Evolutionary conservation across 2,888 invertebrate species (phyloP).

Genomic region (Stenoptilia bipunctidactyla): DNA sequence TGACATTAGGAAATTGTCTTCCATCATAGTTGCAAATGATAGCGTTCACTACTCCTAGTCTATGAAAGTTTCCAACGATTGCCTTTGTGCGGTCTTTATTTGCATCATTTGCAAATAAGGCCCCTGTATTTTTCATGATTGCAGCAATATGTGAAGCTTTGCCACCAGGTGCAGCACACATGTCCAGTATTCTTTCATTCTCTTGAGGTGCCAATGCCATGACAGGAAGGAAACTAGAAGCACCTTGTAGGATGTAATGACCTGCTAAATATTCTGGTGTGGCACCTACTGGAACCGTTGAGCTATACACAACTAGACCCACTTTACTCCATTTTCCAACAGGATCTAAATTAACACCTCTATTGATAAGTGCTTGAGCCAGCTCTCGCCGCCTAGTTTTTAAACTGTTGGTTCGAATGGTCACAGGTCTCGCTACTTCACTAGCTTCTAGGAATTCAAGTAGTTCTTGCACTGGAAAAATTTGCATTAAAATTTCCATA

Average conservation of each 20-base stretch:
- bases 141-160: slow-evolving; percentile 98
- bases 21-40: slow-evolving; percentile 93
- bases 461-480: slow-evolving; percentile 88
- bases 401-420: slow-evolving; percentile 94
- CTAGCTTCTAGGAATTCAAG: slow-evolving; percentile 96
- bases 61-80: slow-evolving; percentile 95
- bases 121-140: slow-evolving; percentile 98
- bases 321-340: slow-evolving; percentile 99
- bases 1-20: slow-evolving; percentile 83
- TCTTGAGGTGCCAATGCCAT: slow-evolving; percentile 98
- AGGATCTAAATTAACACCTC: slow-evolving; percentile 98
- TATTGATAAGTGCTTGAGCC: slow-evolving; percentile 93
- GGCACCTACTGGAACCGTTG: slow-evolving; percentile 96
- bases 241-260: slow-evolving; percentile 97
- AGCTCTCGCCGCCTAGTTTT: slow-evolving; percentile 93
- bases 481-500: slow-evolving; percentile 91
- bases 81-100: slow-evolving; percentile 92
- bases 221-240: slow-evolving; percentile 96
- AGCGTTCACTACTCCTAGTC: slow-evolving; percentile 95
- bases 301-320: slow-evolving; percentile 95
- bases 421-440: slow-evolving; percentile 94
- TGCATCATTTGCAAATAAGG: slow-evolving; percentile 95
- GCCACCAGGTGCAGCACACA: slow-evolving; percentile 99
- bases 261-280: slow-evolving; percentile 99
- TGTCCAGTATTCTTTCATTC: slow-evolving; percentile 93